Evolutionary conservation across 2,113 vertebrate species (phyloP), one percentile per base, ranked within the genome.

Genomic region (Asarcornis scutulata): DNA sequence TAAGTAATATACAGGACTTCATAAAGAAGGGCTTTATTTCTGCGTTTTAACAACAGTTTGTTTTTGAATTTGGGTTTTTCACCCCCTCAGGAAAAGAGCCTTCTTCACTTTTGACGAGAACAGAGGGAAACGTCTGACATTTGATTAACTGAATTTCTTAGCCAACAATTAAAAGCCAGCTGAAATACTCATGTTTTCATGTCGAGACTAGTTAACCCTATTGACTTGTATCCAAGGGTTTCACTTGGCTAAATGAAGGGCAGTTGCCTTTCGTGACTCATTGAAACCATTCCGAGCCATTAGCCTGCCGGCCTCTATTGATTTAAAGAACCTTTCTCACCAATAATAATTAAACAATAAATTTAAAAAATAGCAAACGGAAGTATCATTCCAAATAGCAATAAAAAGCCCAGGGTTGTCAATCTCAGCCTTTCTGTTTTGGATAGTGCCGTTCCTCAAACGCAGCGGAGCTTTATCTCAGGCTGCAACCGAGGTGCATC

Each of bases 131-230:
- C 1, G 78, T 64, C 52, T 95, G 93, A 96, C 93, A 68, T 91
- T 92, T 96, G 95, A 97, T 97, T 95, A 96, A 97, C 90, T 78
- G 97, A 96, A 97, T 93, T 95, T 94, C 92, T 94, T 86, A 68
- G 75, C 88, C 89, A 80, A 93, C 94, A 96, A 96, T 97, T 95
- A 94, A 97, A 95, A 95, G n/a, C 78, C 77, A 83, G 72, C 86
- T 83, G 87, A 96, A 96, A 94, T 85, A 95, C 90, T 86, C 92
- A 7, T 88, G 92, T 95, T 96, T 86, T 96, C 93, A 96, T 77
- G 92, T 91, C 88, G 87, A 96, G 91, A 76, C 94, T 85, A 84
- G 89, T 95, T 95, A 96, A 94, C 94, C 97, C 93, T 85, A 91
- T 95, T 97, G 92, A 96, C 97, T 95, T 78, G 81, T 17, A 95